Evolutionary conservation across 2,113 vertebrate genomes (phyloP), one percentile per base, ranked within the genome.

Genomic region (Nibea albiflora): DNA sequence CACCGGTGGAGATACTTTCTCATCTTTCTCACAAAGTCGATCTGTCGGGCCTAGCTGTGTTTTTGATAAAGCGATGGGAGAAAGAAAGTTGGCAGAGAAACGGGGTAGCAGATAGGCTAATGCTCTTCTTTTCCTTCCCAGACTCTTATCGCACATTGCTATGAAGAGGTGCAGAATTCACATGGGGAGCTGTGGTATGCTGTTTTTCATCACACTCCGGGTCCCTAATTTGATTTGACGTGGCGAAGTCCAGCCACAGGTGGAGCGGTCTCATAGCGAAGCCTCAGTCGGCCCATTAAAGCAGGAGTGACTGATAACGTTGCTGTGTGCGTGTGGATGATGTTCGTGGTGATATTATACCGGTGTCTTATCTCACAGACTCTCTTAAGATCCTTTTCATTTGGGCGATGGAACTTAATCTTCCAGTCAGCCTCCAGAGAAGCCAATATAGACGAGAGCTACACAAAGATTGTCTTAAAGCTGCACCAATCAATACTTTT

Each of bases 161-260:
- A 28, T 84, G 81, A 79, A 75, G 85, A 64, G 64, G 35, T 16
- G 74, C n/a, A 22, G 78, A 73, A 56, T 78, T 89, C 92, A 83
- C 91, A 78, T 47, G 89, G 84, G 35, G 90, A 83, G 73, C 19
- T 70, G 63, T 61, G 83, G 76, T 80, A 84, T 90, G 73, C 19
- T 31, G 47, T 54, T 69, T 69, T 83, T 83, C 75, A 69, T 15
- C 77, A 83, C 58, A 44, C 53, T 50, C 65, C 4, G 5, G 65
- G 64, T 70, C 64, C 49, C 20, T 81, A 61, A 83, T 71, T 54
- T n/a, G 83, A 84, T 75, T 82, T 53, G 16, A 52, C 62, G 39
- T 0, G 66, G 66, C 22, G 50, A 26, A 52, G 76, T 76, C 46
- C 65, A 22, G 28, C 52, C 50, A 44, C 89, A 90, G 86, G 90